These are phyloP conservation scores for Pocota personata DNA, from an alignment of 2,888 invertebrate genomes.

Conservation along the genomic window DNA sequence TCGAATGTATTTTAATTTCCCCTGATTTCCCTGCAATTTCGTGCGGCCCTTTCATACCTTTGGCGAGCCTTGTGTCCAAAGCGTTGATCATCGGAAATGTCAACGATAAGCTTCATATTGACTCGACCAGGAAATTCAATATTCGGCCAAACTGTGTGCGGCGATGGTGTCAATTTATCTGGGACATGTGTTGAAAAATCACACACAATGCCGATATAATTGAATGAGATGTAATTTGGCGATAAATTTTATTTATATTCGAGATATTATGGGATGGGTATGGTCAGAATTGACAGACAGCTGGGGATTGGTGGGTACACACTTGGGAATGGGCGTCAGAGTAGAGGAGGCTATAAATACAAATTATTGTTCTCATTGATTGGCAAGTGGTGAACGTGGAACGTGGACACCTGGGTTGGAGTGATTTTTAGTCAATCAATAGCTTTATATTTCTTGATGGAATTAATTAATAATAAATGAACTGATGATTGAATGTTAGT, in stretches of 20 bases:
- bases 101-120: conserved; percentile 48
- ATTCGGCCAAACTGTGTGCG: conserved; percentile 41
- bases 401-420: neutral
- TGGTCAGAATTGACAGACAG: conserved; percentile 21
- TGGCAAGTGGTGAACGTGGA: conserved; percentile 14
- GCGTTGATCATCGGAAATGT: conserved; percentile 48
- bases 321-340: neutral
- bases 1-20: conserved; percentile 41
- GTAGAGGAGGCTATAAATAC: conserved; percentile 12
- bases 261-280: neutral
- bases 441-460: conserved; percentile 17
- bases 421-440: conserved; percentile 49
- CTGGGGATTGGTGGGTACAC: neutral
- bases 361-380: conserved; percentile 22
- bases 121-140: conserved; percentile 63
- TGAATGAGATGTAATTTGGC: conserved; percentile 73
- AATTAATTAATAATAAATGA: conserved; percentile 64
- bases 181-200: conserved; percentile 64
- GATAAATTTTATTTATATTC: conserved; percentile 70
- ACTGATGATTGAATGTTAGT: conserved; percentile 35
- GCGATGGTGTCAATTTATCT: conserved; percentile 40
- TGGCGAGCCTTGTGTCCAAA: neutral
- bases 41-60: neutral
- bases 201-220: conserved; percentile 61
- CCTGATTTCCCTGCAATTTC: conserved; percentile 1